Base-by-base conservation (phyloP, 2,797 vertebrate genomes). In the Tympanoctomys barrerae region DNA sequence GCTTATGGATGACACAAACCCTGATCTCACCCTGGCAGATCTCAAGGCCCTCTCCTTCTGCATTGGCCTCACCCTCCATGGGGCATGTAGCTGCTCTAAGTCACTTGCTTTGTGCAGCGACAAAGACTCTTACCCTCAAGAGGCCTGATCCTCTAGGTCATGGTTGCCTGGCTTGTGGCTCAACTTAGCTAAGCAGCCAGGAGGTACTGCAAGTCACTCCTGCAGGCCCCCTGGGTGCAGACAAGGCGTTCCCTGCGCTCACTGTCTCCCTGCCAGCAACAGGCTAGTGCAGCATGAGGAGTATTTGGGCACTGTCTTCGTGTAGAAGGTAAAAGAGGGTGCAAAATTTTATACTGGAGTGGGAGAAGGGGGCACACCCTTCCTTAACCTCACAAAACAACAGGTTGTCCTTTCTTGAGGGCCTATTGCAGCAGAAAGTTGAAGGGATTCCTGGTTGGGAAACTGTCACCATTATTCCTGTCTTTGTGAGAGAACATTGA, bases 231-330 rank as follows among this genome's bases (percentile, higher is more conserved):
- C 2, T 14, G 21, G 16, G 33, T 19, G 24, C n/a, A 33, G 75
- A 80, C 70, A 3, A 36, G 80, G 24, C 7, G 39, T 7, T 77
- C 7, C 22, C 82, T 59, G 62, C 28, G 64, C 33, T 87, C 24
- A 0, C 1, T 18, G 59, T 14, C 19, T 7, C 0, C 21, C 31
- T 39, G 49, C 64, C 24, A 31, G 36, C n/a, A 24, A 31, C 52
- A 52, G 19, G 59, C 57, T 6, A n/a, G 3, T 2, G 19, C 21
- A 19, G 33, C 5, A 10, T 0, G 24, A 73, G 14, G 19, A 21
- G 0, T 9, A 11, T 24, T 36, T 71, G n/a, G 49, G 62, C n/a
- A 7, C 2, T 54, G 64, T n/a, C 77, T 39, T 31, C 19, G 52
- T 21, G 39, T 5, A 31, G 62, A 18, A n/a, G n/a, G 21, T 10